Conservation (phyloP, 2,797 vertebrate genomes). For the Poeciliopsis turneri region DNA sequence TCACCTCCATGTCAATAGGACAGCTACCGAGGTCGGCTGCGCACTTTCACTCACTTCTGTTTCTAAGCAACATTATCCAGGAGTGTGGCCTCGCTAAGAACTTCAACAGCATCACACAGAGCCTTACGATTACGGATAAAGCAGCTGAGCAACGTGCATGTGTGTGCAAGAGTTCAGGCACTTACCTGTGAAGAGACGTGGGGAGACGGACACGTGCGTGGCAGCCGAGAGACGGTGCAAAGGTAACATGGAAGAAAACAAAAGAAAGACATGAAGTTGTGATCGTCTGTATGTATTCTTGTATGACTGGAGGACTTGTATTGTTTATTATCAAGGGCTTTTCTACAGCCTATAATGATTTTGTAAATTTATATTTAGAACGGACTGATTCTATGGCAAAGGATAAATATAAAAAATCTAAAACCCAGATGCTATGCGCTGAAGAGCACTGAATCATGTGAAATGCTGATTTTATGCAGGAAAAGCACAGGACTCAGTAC, state of each 20-base stretch:
- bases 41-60: conserved; percentile 65
- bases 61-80: conserved; percentile 72
- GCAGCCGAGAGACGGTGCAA: conserved; percentile 23
- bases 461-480: not conserved
- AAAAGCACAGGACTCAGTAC: not conserved
- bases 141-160: conserved; percentile 43
- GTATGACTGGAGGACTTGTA: not conserved
- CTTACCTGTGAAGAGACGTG: conserved; percentile 64
- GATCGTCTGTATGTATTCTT: not conserved
- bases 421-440: not conserved
- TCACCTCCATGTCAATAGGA: conserved; percentile 64
- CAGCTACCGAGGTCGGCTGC: conserved; percentile 60
- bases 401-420: not conserved
- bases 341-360: not conserved
- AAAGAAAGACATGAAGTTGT: conserved; percentile 17
- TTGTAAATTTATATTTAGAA: not conserved
- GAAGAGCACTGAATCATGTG: not conserved
- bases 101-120: conserved; percentile 35
- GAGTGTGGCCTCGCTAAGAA: conserved; percentile 47
- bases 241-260: conserved; percentile 52
- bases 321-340: not conserved
- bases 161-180: conserved; percentile 37
- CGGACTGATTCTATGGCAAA: not conserved
- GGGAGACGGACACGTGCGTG: conserved; percentile 27
- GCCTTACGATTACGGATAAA: conserved; percentile 43